Percentiles rank a stretch among this genome's conserved stretches.
These are phyloP conservation scores for Trinectes maculatus DNA, from an alignment of 2,113 vertebrate genomes.

Conservation along the genomic window DNA sequence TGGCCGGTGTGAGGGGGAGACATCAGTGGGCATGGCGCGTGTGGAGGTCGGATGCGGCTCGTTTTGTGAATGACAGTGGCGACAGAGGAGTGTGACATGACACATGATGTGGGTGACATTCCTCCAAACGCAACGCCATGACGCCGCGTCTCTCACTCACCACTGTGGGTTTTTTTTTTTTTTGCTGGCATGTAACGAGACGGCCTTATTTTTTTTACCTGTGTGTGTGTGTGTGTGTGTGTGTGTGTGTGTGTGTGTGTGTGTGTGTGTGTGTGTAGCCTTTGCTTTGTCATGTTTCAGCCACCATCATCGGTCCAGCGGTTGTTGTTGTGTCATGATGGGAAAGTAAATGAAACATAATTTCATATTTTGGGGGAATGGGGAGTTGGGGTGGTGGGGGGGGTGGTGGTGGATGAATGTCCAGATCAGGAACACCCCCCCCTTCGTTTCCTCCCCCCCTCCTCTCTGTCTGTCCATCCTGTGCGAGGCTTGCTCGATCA, in stretches of 20 bases:
- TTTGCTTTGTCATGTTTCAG: slow-evolving; percentile 73
- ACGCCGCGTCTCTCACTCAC: slow-evolving; percentile 64
- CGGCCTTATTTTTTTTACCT: not conserved
- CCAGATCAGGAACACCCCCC: slow-evolving; percentile 56
- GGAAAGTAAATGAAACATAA: slow-evolving; percentile 36
- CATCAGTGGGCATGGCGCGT: not conserved
- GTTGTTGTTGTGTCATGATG: slow-evolving; percentile 51
- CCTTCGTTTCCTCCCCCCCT: not conserved
- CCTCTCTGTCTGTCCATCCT: slow-evolving; percentile 56
- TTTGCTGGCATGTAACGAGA: no score
- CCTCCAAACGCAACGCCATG: slow-evolving; percentile 63
- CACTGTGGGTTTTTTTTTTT: no score
- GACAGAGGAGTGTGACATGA: slow-evolving; percentile 53
- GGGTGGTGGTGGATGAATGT: slow-evolving; percentile 49
- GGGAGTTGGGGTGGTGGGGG: not conserved
- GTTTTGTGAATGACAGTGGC: slow-evolving; percentile 69
- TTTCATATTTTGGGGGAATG: not conserved
- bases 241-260: slow-evolving; percentile 13
- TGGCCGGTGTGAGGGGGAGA: slow-evolving; percentile 15
- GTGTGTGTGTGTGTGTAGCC: slow-evolving; percentile 15
- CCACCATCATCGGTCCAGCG: slow-evolving; percentile 25
- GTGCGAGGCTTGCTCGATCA: slow-evolving; percentile 66
- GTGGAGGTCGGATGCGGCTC: slow-evolving; percentile 20
- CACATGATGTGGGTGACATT: slow-evolving; percentile 55
- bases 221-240: slow-evolving; percentile 16